Conservation (phyloP, 2,888 invertebrate genomes). For the Polyploca ridens region DNA sequence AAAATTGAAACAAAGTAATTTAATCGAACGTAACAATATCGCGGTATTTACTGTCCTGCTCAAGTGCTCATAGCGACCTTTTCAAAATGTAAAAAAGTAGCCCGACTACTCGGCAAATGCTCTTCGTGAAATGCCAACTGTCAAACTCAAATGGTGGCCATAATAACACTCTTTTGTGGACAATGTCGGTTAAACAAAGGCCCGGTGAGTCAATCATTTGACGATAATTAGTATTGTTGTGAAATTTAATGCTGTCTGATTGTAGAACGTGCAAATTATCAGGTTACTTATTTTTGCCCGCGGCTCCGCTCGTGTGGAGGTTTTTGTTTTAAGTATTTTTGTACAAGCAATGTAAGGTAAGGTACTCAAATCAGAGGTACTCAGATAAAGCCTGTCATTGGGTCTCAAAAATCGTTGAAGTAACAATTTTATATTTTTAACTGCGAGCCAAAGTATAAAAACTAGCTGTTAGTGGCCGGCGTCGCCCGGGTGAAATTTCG, state of each 20-base stretch:
- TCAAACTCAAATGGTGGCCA: conserved; percentile 40
- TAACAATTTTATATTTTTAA: no score
- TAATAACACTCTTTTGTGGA: conserved; percentile 49
- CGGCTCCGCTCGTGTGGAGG: not conserved
- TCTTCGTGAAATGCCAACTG: conserved; percentile 73
- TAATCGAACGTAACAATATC: conserved; percentile 3
- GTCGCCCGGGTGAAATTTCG: no score
- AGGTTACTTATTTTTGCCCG: not conserved
- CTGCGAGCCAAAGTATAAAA: no score
- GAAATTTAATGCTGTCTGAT: conserved; percentile 11
- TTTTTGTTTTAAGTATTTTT: no score
- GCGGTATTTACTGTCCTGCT: conserved; percentile 33
- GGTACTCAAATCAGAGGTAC: no score
- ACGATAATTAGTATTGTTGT: conserved; percentile 28
- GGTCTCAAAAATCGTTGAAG: no score
- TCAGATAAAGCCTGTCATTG: no score
- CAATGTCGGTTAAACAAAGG: conserved; percentile 45
- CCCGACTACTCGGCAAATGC: conserved; percentile 39
- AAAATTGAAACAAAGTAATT: not conserved
- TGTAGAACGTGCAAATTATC: conserved; percentile 9
- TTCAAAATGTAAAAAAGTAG: conserved; percentile 58
- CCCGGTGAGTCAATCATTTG: conserved; percentile 28
- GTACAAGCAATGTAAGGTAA: no score
- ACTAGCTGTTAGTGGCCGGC: no score
- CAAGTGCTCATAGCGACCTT: conserved; percentile 60